Percentiles rank a stretch among this genome's conserved stretches.
Conservation (phyloP, 2,797 vertebrate genomes). For the Lutjanus campechanus region DNA sequence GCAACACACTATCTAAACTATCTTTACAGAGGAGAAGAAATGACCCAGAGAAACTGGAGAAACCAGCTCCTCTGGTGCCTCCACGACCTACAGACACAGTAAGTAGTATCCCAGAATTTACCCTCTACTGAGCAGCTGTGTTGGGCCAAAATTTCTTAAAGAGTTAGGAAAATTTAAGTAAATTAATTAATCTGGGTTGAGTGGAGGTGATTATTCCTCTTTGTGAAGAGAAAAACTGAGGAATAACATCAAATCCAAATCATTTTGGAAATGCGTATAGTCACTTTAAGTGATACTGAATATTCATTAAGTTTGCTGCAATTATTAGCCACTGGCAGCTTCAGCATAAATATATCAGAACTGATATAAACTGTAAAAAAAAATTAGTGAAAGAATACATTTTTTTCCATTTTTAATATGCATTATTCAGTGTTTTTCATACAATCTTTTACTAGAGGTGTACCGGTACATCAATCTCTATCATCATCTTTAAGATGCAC, state of each 20-base stretch:
- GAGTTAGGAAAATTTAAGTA: not conserved
- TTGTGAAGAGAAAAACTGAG: not conserved
- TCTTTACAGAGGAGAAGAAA: slow-evolving; percentile 53
- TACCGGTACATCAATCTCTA: no score
- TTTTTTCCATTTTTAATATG: not conserved
- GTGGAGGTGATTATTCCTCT: not conserved
- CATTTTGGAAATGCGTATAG: not conserved
- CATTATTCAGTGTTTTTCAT: not conserved
- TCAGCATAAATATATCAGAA: not conserved
- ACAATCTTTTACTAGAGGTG: not conserved
- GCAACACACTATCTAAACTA: not conserved
- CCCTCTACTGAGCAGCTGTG: not conserved
- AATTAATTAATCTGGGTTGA: not conserved
- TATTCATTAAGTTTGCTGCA: not conserved
- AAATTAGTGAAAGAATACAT: not conserved
- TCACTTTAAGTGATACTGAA: not conserved
- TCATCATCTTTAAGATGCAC: no score
- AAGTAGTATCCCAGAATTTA: not conserved
- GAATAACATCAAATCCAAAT: not conserved
- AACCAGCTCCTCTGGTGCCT: slow-evolving; percentile 47
- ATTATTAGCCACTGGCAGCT: no score
- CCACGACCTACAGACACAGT: slow-evolving; percentile 53
- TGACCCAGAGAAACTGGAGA: slow-evolving; percentile 20
- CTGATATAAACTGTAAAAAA: no score
- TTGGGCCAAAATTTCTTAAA: no score